Evolutionary conservation across 2,797 vertebrate species (phyloP), one percentile per base, ranked within the genome.

Genomic region (Synanceia verrucosa): DNA sequence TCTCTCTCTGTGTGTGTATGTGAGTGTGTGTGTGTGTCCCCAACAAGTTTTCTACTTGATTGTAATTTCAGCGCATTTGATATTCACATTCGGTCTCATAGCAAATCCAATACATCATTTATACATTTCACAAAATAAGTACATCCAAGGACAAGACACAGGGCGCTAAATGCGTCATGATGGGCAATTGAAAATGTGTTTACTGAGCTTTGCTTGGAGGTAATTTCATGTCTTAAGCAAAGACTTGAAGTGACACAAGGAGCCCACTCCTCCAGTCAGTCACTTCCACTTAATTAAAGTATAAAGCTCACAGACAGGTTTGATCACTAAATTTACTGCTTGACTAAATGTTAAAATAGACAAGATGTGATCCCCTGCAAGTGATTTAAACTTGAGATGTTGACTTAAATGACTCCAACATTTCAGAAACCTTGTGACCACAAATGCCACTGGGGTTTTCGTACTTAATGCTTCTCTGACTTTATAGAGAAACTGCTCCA

Each of bases 1-100:
- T 23, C 12, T 60, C 12, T 48, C 14, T 50, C 52, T 73, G 2
- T 37, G 19, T 63, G 51, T 64, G 44, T 66, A n/a, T 64, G 41
- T 34, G 21, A 33, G n/a, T 60, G 19, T 43, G 28, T 64, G 36
- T 60, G 29, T 71, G 3, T 47, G 18, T 69, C 44, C 5, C 28
- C 10, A 8, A 4, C 9, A 33, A 48, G 26, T 28, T 70, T 70
- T 73, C 24, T 24, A 51, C 60, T 78, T 43, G 70, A 80, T 81
- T 77, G 76, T 34, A 73, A 41, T 82, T 76, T 79, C 58, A 73
- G 78, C 77, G 75, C 43, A 76, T 82, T 84, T 74, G 33, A 64
- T 64, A 78, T 73, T 82, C 65, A 37, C 55, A 78, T 78, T 71
- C 18, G 70, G 61, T 48, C 51, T 84, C 29, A 53, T 46, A 19